Conservation (phyloP, 2,113 vertebrate genomes). For the Saimiri boliviensis region DNA sequence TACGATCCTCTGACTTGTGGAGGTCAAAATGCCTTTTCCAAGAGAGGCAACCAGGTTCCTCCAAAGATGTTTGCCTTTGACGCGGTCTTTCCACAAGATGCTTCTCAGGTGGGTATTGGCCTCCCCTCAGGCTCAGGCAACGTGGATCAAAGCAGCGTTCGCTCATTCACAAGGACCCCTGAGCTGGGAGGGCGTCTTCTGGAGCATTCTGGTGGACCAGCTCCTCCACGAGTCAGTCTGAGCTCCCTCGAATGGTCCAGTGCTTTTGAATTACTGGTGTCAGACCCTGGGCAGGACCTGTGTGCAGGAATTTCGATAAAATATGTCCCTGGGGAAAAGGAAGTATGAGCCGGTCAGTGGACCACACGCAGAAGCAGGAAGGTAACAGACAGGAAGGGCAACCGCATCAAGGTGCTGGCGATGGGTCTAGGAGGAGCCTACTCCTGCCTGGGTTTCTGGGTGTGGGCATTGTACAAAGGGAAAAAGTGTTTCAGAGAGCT, state of each 20-base stretch:
- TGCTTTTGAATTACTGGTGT: background rate
- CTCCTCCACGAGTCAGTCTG: background rate
- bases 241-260: background rate
- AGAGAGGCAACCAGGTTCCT: slow-evolving; percentile 92
- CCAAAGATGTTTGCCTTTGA: slow-evolving; percentile 99
- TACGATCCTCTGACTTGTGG: slow-evolving; percentile 92
- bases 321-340: background rate
- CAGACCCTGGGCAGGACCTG: background rate
- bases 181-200: background rate
- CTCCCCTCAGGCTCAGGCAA: rapidly evolving
- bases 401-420: background rate
- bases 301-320: background rate
- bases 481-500: background rate
- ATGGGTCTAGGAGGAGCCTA: too few relatives aligned
- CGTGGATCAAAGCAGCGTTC: too few relatives aligned
- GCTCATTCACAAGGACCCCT: background rate
- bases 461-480: background rate
- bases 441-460: background rate
- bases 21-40: slow-evolving; percentile 88
- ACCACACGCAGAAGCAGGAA: background rate
- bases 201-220: rapidly evolving
- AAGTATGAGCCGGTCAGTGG: background rate
- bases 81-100: slow-evolving; percentile 95
- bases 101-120: slow-evolving; percentile 90
- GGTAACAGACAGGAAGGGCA: background rate